These are phyloP conservation scores for Heteractis magnifica DNA, from an alignment of 92 coral and sea anemone genomes.

Conservation along the genomic window DNA sequence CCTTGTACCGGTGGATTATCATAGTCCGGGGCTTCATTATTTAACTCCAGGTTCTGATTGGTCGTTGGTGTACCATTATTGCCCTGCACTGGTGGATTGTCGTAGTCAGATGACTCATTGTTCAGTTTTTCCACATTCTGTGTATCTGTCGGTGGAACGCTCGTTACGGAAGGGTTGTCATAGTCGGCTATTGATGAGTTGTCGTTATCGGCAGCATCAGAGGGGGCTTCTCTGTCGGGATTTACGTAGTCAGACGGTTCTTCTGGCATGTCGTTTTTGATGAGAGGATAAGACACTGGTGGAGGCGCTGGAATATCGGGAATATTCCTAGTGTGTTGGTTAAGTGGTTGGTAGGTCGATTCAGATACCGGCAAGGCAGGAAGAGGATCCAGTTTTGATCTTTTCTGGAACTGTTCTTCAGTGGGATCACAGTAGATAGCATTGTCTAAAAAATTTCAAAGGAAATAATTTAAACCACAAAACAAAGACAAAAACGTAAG, in stretches of 20 bases:
- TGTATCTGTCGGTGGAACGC: neutral
- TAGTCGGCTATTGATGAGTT: constrained; percentile 10
- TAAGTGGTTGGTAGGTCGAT: constrained; percentile 13
- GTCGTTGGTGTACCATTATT: neutral
- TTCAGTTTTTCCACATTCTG: neutral
- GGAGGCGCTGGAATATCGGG: neutral
- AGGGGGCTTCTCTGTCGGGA: neutral
- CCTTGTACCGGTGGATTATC: constrained; percentile 12
- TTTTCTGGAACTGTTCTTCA: neutral
- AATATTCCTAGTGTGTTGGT: neutral
- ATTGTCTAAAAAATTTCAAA: neutral
- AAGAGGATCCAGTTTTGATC: constrained; percentile 12
- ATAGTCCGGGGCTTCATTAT: constrained; percentile 9
- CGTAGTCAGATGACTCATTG: constrained; percentile 12
- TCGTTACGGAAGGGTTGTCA: constrained; percentile 5
- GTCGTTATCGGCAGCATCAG: neutral
- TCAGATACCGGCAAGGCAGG: constrained; percentile 10
- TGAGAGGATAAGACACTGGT: neutral
- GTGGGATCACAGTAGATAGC: constrained; percentile 20
- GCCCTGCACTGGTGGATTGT: constrained; percentile 6
- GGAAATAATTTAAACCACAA: neutral
- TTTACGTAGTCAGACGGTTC: neutral
- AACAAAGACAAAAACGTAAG: too few relatives aligned
- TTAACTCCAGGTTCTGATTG: neutral
- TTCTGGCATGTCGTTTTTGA: neutral